Evolutionary conservation across 2,888 invertebrate species (phyloP).

Genomic region (Stictocephala bisonia): DNA sequence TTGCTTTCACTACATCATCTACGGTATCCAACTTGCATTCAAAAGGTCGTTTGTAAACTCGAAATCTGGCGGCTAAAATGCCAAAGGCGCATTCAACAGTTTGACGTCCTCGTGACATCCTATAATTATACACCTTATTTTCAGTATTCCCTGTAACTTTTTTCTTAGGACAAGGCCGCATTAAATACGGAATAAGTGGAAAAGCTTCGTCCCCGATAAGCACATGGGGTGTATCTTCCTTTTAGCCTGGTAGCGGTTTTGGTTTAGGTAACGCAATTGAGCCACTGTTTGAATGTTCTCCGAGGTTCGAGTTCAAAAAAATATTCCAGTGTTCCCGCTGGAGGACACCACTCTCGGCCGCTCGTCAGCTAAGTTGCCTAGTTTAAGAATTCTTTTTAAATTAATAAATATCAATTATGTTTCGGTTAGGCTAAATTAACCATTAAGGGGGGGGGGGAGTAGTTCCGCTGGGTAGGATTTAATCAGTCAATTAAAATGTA

Average conservation of each 20-base stretch:
- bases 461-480: too few species aligned
- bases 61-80: constrained; percentile 38
- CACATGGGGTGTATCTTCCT: constrained; percentile 18
- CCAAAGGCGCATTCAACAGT: constrained; percentile 45
- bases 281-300: constrained; percentile 49
- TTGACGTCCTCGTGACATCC: constrained; percentile 35
- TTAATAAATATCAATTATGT: too few species aligned
- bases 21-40: neutral
- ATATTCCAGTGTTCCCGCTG: too few species aligned
- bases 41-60: constrained; percentile 35
- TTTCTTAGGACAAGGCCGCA: constrained; percentile 20
- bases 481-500: too few species aligned
- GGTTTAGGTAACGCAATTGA: constrained; percentile 52
- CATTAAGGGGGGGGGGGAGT: too few species aligned
- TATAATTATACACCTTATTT: constrained; percentile 42
- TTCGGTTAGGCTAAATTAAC: too few species aligned
- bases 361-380: too few species aligned
- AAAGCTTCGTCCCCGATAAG: constrained; percentile 37
- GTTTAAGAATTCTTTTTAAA: too few species aligned
- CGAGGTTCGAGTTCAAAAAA: constrained; percentile 55
- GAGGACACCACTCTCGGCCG: too few species aligned
- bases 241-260: constrained; percentile 47
- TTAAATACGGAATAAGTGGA: neutral
- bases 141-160: constrained; percentile 17
- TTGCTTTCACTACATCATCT: constrained; percentile 13